phyloP scores from a whole-genome alignment of 2,888 invertebrate species.

The Dolichomitus sp. region DNA sequence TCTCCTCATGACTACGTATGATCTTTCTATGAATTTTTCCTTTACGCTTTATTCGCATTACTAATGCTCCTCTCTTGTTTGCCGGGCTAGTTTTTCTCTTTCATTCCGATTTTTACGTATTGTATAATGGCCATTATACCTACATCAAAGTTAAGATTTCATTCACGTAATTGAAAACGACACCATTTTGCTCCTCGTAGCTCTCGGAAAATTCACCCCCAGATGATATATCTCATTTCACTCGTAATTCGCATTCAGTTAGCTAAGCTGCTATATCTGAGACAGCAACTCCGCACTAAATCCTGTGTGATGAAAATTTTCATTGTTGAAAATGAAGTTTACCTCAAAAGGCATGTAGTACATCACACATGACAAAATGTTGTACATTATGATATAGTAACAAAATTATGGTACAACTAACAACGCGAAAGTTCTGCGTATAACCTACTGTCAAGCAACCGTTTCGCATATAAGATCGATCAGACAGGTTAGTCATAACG shows the following conservation, averaged over 20 bases:
- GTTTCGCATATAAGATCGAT: not conserved
- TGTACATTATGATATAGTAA: not conserved
- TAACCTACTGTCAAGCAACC: not conserved
- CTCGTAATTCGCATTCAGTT: not conserved
- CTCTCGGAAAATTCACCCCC: not conserved
- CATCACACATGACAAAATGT: not conserved
- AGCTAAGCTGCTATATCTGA: not conserved
- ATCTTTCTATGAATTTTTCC: not conserved
- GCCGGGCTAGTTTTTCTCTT: not conserved
- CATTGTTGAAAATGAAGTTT: not conserved
- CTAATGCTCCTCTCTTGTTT: not conserved
- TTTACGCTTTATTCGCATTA: not conserved
- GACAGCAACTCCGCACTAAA: not conserved
- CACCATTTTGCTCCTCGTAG: not conserved
- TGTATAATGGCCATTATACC: not conserved
- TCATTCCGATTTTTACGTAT: not conserved
- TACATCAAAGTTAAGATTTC: not conserved
- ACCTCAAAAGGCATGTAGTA: no score
- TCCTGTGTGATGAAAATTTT: not conserved
- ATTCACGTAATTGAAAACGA: not conserved
- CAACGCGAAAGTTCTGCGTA: not conserved
- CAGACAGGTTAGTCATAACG: conserved; percentile 3
- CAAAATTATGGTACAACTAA: not conserved
- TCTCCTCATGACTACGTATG: not conserved
- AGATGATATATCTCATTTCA: not conserved